A percentile compares a stretch with the other conserved stretches of the same genome.
Evolutionary conservation across 1,140 invertebrate genomes (phyloP).

Genomic region (Riptortus pedestris): DNA sequence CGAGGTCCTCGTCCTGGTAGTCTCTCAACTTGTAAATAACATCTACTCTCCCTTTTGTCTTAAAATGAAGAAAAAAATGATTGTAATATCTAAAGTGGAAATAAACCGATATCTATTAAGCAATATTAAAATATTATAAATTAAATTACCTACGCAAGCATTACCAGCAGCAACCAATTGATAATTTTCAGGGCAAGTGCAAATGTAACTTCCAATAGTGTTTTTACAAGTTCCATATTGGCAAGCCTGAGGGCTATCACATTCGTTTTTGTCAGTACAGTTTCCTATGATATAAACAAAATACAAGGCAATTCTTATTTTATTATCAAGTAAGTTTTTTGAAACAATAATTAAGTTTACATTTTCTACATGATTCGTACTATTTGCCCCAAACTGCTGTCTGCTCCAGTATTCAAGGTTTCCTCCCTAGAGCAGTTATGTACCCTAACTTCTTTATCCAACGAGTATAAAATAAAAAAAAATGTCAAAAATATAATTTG

Average conservation of each 20-base stretch:
- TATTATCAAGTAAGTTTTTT: too few species aligned
- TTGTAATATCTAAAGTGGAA: neutral
- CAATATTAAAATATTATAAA: neutral
- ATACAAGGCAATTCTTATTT: constrained; percentile 4
- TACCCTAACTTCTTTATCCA: too few species aligned
- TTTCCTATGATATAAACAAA: constrained; percentile 36
- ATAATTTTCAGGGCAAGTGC: constrained; percentile 45
- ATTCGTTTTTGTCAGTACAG: constrained; percentile 51
- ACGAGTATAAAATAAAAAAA: too few species aligned
- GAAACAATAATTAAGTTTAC: too few species aligned
- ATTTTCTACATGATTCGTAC: too few species aligned
- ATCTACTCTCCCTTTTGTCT: constrained; percentile 70
- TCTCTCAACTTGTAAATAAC: constrained; percentile 54
- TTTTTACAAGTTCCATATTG: constrained; percentile 48
- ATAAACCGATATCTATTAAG: too few species aligned
- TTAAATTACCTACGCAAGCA: constrained; percentile 55
- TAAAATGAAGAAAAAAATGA: constrained; percentile 26
- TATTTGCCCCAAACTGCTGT: too few species aligned
- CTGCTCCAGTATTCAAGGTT: too few species aligned
- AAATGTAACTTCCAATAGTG: constrained; percentile 45
- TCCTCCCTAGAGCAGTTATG: too few species aligned
- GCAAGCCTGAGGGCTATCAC: constrained; percentile 48
- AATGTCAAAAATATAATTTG: too few species aligned
- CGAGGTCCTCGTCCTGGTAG: constrained; percentile 36
- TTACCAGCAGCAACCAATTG: constrained; percentile 53